Evolutionary conservation across 2,888 invertebrate species (phyloP), one percentile per base, ranked within the genome.

Genomic region (Plebejus argus): DNA sequence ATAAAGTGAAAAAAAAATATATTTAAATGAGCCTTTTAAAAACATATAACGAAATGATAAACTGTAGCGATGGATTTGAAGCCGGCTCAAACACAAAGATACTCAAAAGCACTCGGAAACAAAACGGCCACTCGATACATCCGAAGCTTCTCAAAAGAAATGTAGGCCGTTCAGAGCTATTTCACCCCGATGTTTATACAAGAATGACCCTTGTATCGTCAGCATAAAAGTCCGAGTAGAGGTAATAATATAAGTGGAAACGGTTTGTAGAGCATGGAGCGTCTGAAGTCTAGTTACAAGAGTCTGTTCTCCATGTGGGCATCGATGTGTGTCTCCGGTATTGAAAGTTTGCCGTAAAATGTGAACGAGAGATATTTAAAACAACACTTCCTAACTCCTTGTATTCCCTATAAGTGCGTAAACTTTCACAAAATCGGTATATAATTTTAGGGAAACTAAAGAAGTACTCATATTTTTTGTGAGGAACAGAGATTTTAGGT

Each of bases 41-140:
- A n/a, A 58, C 20, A 6, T 0, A 58, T 8, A n/a, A 58, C 20
- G 7, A 58, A 20, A 20, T 58, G 20, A 20, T 58, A 58, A 58
- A 6, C 2, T 18, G 20, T 58, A n/a, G 61, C 10, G 20, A 20
- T 23, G 23, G 61, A 61, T 8, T 10, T 23, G 61, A 20, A 20
- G 15, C 12, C 15, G 66, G 28, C 23, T 28, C 28, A 66, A 12
- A 49, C 49, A 49, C 12, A 12, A 28, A 28, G 66, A 12, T 15
- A 1, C 66, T 66, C 28, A 28, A 66, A 66, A 15, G 28, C 28
- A 66, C 66, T 66, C 66, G 15, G 66, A 66, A 33, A 66, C 15
- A 66, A 66, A 66, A 66, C 66, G 66, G 28, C 15, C 28, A 33
- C 28, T 66, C 66, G 66, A 15, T 15, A 66, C 66, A 66, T 66